phyloP scores from a whole-genome alignment of 30 jellyfish, hydroid and myxozoan genomes.

The Chrysaora quinquecirrha region DNA sequence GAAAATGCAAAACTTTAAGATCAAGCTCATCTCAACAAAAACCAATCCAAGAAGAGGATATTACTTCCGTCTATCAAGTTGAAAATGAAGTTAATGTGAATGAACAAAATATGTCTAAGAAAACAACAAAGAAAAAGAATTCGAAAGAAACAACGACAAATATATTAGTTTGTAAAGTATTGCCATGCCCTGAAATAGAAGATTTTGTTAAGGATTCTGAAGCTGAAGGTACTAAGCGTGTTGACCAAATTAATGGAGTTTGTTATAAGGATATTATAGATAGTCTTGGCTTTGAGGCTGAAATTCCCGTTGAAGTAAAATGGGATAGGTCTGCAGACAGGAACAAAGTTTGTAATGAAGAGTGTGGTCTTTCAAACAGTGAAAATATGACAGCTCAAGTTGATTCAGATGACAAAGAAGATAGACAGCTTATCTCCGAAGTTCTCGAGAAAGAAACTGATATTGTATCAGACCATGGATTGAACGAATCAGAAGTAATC shows the following conservation, averaged over 20 bases:
- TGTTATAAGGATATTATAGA: background rate
- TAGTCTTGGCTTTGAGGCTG: conserved; percentile 4
- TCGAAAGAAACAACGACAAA: background rate
- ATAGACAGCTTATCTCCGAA: too few relatives aligned
- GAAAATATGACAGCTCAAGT: background rate
- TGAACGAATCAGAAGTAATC: background rate
- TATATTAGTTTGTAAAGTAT: background rate
- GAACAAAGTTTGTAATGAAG: too few relatives aligned
- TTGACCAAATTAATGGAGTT: background rate
- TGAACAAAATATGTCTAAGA: background rate
- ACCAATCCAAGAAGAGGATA: too few relatives aligned
- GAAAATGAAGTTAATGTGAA: too few relatives aligned
- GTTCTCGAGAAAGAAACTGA: background rate
- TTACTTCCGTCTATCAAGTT: too few relatives aligned
- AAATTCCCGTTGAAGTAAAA: conserved; percentile 25
- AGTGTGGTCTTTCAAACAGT: too few relatives aligned
- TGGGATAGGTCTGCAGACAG: background rate
- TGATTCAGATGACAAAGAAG: background rate
- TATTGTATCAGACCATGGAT: background rate
- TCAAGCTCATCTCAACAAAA: too few relatives aligned
- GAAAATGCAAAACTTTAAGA: too few relatives aligned
- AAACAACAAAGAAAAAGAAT: background rate
- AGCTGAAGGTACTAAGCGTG: background rate
- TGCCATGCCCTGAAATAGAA: conserved; percentile 9
- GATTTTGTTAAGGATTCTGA: background rate